A percentile compares a stretch with the other conserved stretches of the same genome.
Conservation (phyloP, 2,888 invertebrate species). For the Sphecodes monilicornis region DNA sequence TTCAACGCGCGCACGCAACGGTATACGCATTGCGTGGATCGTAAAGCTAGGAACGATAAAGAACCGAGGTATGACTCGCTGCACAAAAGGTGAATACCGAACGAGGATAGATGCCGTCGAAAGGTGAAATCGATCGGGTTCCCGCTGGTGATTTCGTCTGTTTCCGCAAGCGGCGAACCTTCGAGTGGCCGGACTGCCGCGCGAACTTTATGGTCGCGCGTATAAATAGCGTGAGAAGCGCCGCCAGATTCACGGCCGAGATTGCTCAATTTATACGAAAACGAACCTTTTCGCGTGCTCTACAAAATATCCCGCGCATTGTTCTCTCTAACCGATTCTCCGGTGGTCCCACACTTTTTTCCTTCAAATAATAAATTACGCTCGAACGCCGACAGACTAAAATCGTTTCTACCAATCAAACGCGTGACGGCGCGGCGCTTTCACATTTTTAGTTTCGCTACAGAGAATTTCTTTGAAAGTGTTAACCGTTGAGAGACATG, state of each 20-base stretch:
- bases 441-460: background rate
- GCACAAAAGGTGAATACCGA: constrained; percentile 28
- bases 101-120: constrained; percentile 16
- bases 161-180: constrained; percentile 31
- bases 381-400: background rate
- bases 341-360: background rate
- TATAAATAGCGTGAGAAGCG: constrained; percentile 1
- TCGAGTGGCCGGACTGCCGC: background rate
- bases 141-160: constrained; percentile 49
- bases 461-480: background rate
- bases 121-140: constrained; percentile 49
- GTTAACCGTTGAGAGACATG: too few relatives aligned
- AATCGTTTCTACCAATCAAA: background rate
- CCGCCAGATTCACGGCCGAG: constrained; percentile 1
- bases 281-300: background rate
- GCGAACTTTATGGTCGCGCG: background rate
- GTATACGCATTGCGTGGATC: background rate
- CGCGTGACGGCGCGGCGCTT: background rate
- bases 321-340: background rate
- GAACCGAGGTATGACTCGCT: constrained; percentile 9
- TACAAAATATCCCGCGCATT: background rate
- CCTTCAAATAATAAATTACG: background rate
- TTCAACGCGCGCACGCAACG: background rate
- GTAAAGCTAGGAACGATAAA: constrained; percentile 19
- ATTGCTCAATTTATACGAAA: constrained; percentile 5